Evolutionary conservation across 2,113 vertebrate genomes (phyloP).

Genomic region (Glaucomys volans): DNA sequence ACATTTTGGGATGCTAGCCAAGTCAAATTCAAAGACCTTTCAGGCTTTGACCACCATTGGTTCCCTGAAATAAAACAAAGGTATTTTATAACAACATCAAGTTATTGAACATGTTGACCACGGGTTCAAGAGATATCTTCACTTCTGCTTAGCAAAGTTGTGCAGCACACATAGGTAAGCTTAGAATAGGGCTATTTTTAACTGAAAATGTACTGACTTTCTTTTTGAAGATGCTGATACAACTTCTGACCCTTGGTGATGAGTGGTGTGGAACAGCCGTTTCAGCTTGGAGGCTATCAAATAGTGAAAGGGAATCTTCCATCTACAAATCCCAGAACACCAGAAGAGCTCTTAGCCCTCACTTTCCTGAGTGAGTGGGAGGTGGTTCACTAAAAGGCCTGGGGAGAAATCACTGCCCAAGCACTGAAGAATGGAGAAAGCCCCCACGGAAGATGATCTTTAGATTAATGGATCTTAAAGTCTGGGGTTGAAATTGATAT

Average conservation of each 20-base stretch:
- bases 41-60: not conserved
- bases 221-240: constrained; percentile 67
- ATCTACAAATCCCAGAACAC: constrained; percentile 49
- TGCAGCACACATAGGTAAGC: constrained; percentile 59
- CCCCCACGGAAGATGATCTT: constrained; percentile 23
- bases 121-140: not conserved
- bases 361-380: not conserved
- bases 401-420: constrained; percentile 40
- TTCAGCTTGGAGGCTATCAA: constrained; percentile 56
- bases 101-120: not conserved
- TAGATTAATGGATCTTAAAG: not conserved
- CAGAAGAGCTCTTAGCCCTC: not conserved
- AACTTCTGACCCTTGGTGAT: constrained; percentile 65
- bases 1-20: not conserved
- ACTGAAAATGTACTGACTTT: constrained; percentile 59
- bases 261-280: constrained; percentile 60
- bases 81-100: constrained; percentile 24
- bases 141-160: constrained; percentile 28
- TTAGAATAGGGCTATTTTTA: constrained; percentile 82
- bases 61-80: constrained; percentile 54
- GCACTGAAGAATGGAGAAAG: constrained; percentile 30
- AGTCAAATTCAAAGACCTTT: constrained; percentile 22
- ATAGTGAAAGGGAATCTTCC: constrained; percentile 55
- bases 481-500: not conserved
- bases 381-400: constrained; percentile 45